phyloP scores from a whole-genome alignment of 2,113 vertebrate genomes.

The Taurulus bubalis region DNA sequence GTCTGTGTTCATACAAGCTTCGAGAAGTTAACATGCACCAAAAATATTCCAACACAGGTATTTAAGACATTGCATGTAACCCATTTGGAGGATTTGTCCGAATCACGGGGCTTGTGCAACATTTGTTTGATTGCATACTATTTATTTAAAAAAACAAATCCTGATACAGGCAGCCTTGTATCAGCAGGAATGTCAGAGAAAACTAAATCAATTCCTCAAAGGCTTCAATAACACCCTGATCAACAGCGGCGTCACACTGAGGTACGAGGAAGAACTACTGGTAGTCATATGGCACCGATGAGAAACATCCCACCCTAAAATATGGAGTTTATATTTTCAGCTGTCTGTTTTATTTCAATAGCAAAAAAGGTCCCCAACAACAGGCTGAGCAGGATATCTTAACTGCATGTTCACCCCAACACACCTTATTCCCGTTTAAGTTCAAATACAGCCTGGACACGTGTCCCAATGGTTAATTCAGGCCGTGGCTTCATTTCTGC shows the following conservation, averaged over 20 bases:
- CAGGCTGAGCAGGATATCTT: background rate
- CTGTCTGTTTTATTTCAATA: background rate
- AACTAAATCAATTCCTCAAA: background rate
- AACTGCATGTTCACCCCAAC: background rate
- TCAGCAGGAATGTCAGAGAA: background rate
- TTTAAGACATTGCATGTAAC: background rate
- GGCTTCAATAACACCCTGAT: constrained; percentile 28
- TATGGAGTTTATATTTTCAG: background rate
- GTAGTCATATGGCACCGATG: too few relatives aligned
- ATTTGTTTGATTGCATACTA: background rate
- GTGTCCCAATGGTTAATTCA: background rate
- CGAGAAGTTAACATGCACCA: background rate
- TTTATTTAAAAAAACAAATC: background rate
- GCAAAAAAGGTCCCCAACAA: background rate
- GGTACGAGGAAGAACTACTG: background rate
- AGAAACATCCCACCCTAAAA: background rate
- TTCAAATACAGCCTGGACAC: background rate
- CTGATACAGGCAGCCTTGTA: background rate
- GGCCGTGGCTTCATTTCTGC: background rate
- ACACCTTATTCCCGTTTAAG: background rate
- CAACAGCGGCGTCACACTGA: constrained; percentile 22
- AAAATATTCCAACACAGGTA: background rate
- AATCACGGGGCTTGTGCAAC: background rate
- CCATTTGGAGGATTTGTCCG: background rate
- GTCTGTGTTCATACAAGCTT: background rate